Conservation (phyloP, 2,797 vertebrate genomes). For the Oceanodroma leucorhoa region DNA sequence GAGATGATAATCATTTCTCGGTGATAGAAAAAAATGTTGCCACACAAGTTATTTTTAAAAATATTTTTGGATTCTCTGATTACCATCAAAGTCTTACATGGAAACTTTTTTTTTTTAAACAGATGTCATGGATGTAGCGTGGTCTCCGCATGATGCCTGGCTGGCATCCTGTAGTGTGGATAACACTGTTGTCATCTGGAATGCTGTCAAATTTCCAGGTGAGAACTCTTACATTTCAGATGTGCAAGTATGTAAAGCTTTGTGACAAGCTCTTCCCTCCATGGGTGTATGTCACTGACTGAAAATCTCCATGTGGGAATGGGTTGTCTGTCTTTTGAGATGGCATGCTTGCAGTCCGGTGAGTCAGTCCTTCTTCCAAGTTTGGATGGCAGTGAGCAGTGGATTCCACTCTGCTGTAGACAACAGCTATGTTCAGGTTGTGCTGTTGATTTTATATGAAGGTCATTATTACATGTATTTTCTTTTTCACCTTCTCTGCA, state of each 20-base stretch:
- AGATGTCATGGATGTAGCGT: conserved; percentile 99
- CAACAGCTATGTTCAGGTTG: neutral
- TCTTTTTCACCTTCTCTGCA: neutral
- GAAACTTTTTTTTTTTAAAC: neutral
- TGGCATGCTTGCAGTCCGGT: neutral
- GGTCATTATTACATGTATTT: neutral
- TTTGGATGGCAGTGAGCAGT: neutral
- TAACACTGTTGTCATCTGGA: conserved; percentile 99
- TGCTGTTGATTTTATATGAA: neutral
- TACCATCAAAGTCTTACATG: neutral
- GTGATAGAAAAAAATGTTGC: neutral
- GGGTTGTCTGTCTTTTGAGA: neutral
- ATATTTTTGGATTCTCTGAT: neutral
- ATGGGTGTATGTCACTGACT: neutral
- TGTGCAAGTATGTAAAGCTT: neutral
- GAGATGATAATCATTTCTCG: neutral
- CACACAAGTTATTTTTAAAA: neutral
- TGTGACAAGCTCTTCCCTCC: neutral
- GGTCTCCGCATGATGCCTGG: conserved; percentile 98
- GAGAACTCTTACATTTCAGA: neutral
- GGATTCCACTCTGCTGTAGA: neutral
- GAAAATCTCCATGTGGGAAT: neutral
- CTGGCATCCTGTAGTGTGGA: conserved; percentile 97
- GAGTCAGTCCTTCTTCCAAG: neutral
- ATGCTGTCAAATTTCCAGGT: conserved; percentile 97